Conservation (phyloP, 2,888 invertebrate genomes). For the Meteorus cinctellus region DNA sequence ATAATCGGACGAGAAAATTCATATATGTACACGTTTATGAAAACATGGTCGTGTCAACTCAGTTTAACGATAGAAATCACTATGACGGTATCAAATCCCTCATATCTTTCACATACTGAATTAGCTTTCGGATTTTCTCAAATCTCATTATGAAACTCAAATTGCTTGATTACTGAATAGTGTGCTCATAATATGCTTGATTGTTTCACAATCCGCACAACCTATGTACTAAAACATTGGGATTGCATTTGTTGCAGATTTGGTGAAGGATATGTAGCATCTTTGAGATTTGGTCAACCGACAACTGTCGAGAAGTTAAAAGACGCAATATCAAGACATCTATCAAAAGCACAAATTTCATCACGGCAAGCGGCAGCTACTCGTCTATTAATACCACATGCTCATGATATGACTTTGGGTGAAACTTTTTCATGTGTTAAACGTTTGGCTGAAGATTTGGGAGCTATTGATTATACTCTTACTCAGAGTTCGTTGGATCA, state of each 20-base stretch:
- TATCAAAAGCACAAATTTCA: slow-evolving; percentile 72
- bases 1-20: too few species aligned
- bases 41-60: too few species aligned
- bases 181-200: too few species aligned
- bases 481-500: slow-evolving; percentile 78
- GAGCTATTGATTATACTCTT: slow-evolving; percentile 77
- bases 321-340: slow-evolving; percentile 64
- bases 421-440: slow-evolving; percentile 75
- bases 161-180: too few species aligned
- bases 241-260: slow-evolving; percentile 70
- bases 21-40: too few species aligned
- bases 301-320: slow-evolving; percentile 65
- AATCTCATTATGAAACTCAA: too few species aligned
- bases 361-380: slow-evolving; percentile 73
- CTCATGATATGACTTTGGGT: slow-evolving; percentile 73
- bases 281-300: slow-evolving; percentile 69
- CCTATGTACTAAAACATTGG: not conserved
- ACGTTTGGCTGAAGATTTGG: slow-evolving; percentile 74
- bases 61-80: too few species aligned
- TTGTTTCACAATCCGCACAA: not conserved
- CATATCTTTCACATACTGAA: too few species aligned
- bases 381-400: slow-evolving; percentile 74
- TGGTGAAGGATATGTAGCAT: slow-evolving; percentile 77
- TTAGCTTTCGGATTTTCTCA: too few species aligned
- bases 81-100: too few species aligned